Base-by-base conservation (phyloP, 2,113 vertebrate species). In the Raja brachyura region DNA sequence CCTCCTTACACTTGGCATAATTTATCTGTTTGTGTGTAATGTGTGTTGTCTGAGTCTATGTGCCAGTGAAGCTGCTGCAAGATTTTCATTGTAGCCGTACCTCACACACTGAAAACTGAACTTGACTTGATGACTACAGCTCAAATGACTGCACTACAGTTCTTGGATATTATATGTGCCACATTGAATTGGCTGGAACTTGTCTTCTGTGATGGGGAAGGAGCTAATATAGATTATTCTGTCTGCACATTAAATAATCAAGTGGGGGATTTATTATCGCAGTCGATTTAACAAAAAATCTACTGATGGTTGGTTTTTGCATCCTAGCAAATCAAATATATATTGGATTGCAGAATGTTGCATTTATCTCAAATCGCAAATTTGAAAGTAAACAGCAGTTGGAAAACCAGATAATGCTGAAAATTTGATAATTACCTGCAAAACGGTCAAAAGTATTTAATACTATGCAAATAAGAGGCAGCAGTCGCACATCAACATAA, bases 371-470 rank as follows among this genome's bases (percentile, higher is more conserved):
- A 68, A 20, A 90, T 70, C 18, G 31, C 88, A 39, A 86, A 59
- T 13, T 22, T 85, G 25, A 59, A 85, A 85, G 39, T 70, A 22
- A 90, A 22, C 31, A 4, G 20, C 3, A 70, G 0, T 68, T 22
- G 63, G 4, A 70, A 70, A 39, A n/a, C 16, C 22, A 90, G 31
- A n/a, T 39, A 33, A 85, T 61, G 9, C 9, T n/a, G 25, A 59
- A 68, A 68, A 90, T 70, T 68, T 31, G 33, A 39, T 33, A 68
- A 90, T 90, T 25, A 90, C 88, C 63, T 70, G 70, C 39, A 7
- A 90, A 48, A 90, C 68, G 63, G 88, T 70, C 88, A 90, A 48
- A 68, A 90, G 31, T 70, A 90, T 70, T 70, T 90, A 90, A 28
- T 63, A 63, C 66, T 70, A 90, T 66, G 88, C 88, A 90, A 70